Base-by-base conservation (phyloP, 1,140 invertebrate species). In the Drosophila santomea region DNA sequence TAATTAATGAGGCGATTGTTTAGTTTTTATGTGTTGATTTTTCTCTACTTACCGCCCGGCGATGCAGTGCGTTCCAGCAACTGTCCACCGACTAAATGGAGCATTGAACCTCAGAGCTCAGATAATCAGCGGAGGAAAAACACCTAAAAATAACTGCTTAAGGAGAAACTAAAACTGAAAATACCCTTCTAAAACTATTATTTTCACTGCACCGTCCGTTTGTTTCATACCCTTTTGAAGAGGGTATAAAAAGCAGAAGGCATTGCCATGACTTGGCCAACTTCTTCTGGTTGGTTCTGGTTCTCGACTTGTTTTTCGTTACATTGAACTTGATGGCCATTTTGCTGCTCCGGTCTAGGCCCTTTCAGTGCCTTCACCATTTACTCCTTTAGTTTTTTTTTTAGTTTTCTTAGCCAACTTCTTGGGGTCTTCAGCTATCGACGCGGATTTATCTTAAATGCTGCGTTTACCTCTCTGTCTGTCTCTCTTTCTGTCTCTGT, bases 1-100 rank as follows among this genome's bases (percentile, higher is more conserved):
- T 90, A 90, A 90, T 86, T 90, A 88, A 90, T 90, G 88, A 90
- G 82, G 82, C 86, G 76, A 86, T 90, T 90, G 86, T 90, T 90
- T 90, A 74, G 75, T 75, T 90, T 86, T 90, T 84, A 85, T 90
- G 69, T 89, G 84, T 89, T 89, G 84, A 89, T 89, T 89, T 89
- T 89, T 84, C 72, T 88, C 76, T 72, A 86, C 88, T 88, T 89
- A 88, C 59, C 69, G 67, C 69, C 59, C 51, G 58, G 43, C 59
- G 36, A 43, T 47, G 41, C 51, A 41, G 48, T 69, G 61, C 57
- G 17, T 32, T 35, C 44, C 72, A 47, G 69, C 48, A 58, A 61
- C 44, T 73, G 79, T 61, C 74, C 59, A 75, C 47, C 47, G 48
- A 38, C 72, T 67, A 57, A 78, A 48, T 88, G 72, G 75, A 86